Evolutionary conservation across 2,113 vertebrate genomes (phyloP), one percentile per base, ranked within the genome.

Genomic region (Saimiri boliviensis): DNA sequence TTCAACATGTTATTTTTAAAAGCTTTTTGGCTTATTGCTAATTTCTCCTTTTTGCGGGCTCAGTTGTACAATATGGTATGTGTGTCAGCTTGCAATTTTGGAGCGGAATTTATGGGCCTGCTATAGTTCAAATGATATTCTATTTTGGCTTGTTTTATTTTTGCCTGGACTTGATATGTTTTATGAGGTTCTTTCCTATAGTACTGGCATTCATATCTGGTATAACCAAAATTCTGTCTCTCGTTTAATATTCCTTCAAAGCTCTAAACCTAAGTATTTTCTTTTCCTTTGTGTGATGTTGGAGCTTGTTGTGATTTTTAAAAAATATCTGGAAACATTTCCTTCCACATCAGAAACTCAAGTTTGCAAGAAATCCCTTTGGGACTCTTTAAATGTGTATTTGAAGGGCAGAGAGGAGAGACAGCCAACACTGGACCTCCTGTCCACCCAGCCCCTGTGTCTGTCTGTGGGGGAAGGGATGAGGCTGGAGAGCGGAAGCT

Each of bases 341-440:
- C 97, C 98, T 98, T 98, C 96, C 98, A 98, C 98, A 98, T 98
- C 97, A 98, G 98, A 99, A 98, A 98, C 96, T 98, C 97, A 97
- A 98, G 97, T 98, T 98, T 98, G 86, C 94, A 98, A 98, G 97
- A 97, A 98, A 98, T 98, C 98, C 98, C 97, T 97, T 96, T 95
- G 98, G 98, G 98, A 98, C 97, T 97, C 95, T 98, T 98, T 97
- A 98, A 98, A 98, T 97, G 96, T 97, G 96, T 98, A 87, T 98
- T 98, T 98, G 98, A 82, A 93, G 92, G 77, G 71, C 77, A 95
- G 87, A 47, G 63, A 95, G 21, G 35, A 93, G 52, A 90, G 52
- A 73, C 6, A 25, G 95, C 47, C 86, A 71, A 70, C 76, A 45
- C 5, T 89, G 85, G 40, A 19, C 35, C 86, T 92, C 58, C 68